Percentiles rank a stretch among this genome's conserved stretches.
Evolutionary conservation across 1,140 invertebrate species (phyloP).

Genomic region (Lerema accius): DNA sequence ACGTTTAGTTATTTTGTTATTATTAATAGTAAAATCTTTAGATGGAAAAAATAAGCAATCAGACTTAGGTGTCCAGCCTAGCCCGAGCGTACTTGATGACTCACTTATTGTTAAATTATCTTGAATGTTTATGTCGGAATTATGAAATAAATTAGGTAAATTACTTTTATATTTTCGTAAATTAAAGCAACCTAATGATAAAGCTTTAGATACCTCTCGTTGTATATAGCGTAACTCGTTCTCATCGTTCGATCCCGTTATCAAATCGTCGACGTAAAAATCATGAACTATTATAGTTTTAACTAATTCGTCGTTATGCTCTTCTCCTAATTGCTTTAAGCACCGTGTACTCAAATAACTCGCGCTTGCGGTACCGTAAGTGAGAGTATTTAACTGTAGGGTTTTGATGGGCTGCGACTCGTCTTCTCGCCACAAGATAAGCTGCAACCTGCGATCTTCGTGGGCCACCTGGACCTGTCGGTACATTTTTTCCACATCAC

Average conservation of each 20-base stretch:
- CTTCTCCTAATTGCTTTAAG: constrained; percentile 47
- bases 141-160: constrained; percentile 26
- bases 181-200: constrained; percentile 39
- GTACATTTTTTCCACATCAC: neutral
- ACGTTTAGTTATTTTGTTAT: constrained; percentile 36
- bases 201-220: constrained; percentile 24
- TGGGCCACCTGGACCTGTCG: neutral
- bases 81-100: constrained; percentile 40
- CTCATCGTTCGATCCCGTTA: constrained; percentile 55
- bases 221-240: constrained; percentile 36
- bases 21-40: constrained; percentile 23
- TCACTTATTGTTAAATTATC: constrained; percentile 42
- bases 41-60: constrained; percentile 40
- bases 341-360: constrained; percentile 54
- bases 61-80: constrained; percentile 40
- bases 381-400: neutral
- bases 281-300: constrained; percentile 51
- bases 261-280: constrained; percentile 79
- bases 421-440: neutral
- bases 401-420: neutral
- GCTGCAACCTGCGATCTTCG: neutral
- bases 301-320: constrained; percentile 40
- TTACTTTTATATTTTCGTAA: constrained; percentile 43
- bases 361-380: constrained; percentile 46
- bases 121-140: constrained; percentile 5